These are phyloP conservation scores for Sorex maritimensis DNA, from an alignment of 2,797 vertebrate species.

Conservation along the genomic window DNA sequence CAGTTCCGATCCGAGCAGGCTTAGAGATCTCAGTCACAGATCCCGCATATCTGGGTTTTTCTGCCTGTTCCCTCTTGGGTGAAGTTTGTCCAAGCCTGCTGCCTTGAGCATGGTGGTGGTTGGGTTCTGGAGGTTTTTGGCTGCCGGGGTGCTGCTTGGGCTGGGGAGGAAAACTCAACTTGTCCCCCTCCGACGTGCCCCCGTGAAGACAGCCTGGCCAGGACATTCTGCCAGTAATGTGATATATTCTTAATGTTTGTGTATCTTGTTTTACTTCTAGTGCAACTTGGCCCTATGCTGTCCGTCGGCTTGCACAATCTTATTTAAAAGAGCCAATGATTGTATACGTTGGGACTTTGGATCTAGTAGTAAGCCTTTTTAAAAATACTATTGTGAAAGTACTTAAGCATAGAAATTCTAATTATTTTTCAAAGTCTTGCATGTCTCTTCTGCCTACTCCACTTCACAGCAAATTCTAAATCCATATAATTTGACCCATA, in stretches of 20 bases:
- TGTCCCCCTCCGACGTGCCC: too few relatives aligned
- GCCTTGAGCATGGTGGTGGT: too few relatives aligned
- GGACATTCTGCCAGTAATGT: too few relatives aligned
- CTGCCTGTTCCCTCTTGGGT: too few relatives aligned
- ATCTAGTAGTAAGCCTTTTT: constrained; percentile 95
- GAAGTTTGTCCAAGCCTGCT: too few relatives aligned
- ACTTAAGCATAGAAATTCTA: not conserved
- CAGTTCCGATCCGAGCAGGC: too few relatives aligned
- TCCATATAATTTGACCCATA: not conserved
- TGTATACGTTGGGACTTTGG: constrained; percentile 97
- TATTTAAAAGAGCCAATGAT: constrained; percentile 98
- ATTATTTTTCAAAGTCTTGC: not conserved
- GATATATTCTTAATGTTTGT: constrained; percentile 26
- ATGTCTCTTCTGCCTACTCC: not conserved
- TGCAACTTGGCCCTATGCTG: constrained; percentile 97
- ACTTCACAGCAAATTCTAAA: constrained; percentile 42
- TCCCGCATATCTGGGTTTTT: too few relatives aligned
- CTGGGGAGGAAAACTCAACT: too few relatives aligned
- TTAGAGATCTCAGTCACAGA: too few relatives aligned
- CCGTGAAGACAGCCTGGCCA: too few relatives aligned
- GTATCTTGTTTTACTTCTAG: constrained; percentile 87
- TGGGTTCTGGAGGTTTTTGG: too few relatives aligned
- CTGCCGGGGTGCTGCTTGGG: too few relatives aligned
- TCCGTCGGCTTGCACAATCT: constrained; percentile 95
- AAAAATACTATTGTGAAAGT: constrained; percentile 24